Evolutionary conservation across 2,113 vertebrate genomes (phyloP).

Genomic region (Pleuronectes platessa): DNA sequence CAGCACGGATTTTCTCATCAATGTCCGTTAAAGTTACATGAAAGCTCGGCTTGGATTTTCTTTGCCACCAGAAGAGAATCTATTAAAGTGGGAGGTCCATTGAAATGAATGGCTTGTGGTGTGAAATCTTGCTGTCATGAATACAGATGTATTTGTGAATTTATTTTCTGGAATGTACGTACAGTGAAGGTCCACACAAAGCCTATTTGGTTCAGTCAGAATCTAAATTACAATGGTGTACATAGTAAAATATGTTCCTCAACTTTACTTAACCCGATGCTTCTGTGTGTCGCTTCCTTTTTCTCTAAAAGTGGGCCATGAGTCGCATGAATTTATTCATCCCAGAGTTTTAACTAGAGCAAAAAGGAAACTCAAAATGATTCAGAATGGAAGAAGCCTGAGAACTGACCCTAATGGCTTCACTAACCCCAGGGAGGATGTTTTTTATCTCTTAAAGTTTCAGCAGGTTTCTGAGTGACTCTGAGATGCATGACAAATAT

Average conservation of each 20-base stretch:
- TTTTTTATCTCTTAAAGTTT: not conserved
- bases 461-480: not conserved
- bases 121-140: not conserved
- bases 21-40: not conserved
- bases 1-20: not conserved
- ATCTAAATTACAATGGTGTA: not conserved
- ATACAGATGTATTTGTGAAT: not conserved
- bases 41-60: not conserved
- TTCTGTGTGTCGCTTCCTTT: not conserved
- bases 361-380: not conserved
- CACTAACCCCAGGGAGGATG: constrained; percentile 2
- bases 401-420: not conserved
- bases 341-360: not conserved
- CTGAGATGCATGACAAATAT: constrained; percentile 38
- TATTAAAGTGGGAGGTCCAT: not conserved
- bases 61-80: not conserved
- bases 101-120: not conserved
- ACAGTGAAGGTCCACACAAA: no score
- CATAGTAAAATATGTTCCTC: no score
- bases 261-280: no score
- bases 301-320: not conserved
- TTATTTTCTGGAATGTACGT: no score
- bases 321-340: constrained; percentile 11
- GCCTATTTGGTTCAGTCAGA: not conserved
- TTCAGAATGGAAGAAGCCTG: not conserved